These are phyloP conservation scores for Aphyosemion australe DNA, from an alignment of 2,113 vertebrate genomes.

Conservation along the genomic window DNA sequence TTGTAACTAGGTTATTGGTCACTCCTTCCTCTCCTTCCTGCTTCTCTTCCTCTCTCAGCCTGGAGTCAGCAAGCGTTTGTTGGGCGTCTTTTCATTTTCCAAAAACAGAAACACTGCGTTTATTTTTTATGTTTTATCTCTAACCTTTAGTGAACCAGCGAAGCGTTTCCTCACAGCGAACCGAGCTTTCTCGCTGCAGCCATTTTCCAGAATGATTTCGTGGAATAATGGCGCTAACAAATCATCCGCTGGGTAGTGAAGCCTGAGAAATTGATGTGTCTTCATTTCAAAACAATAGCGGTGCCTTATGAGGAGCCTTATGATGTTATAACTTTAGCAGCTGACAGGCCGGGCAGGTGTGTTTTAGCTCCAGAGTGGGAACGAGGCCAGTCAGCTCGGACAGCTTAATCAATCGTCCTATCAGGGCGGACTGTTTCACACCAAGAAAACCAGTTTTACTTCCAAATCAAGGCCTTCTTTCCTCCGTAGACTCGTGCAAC, in stretches of 20 bases:
- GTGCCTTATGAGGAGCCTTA: conserved; percentile 73
- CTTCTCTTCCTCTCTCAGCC: conserved; percentile 5
- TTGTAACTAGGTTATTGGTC: conserved; percentile 61
- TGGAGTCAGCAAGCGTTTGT: conserved; percentile 1
- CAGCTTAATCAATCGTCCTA: conserved; percentile 66
- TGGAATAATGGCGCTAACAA: conserved; percentile 77
- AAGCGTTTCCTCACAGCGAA: conserved; percentile 25
- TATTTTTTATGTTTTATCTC: not conserved
- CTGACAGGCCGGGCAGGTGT: conserved; percentile 66
- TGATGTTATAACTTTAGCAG: conserved; percentile 76
- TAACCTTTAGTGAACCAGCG: conserved; percentile 8
- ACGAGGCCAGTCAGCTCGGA: conserved; percentile 33
- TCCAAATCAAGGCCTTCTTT: conserved; percentile 24
- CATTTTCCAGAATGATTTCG: conserved; percentile 70
- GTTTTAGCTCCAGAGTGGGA: conserved; percentile 39
- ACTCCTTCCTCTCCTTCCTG: not conserved
- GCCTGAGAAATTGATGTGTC: conserved; percentile 75
- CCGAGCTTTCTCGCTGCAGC: conserved; percentile 49
- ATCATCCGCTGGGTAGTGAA: conserved; percentile 70
- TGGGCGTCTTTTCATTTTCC: conserved; percentile 2
- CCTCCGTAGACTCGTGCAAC: conserved; percentile 23
- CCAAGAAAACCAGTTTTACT: conserved; percentile 28
- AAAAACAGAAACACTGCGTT: not conserved
- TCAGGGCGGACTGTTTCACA: conserved; percentile 36
- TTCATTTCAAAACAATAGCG: conserved; percentile 80